Evolutionary conservation across 2,113 vertebrate genomes (phyloP).

Genomic region (Neopipo cinnamomea): DNA sequence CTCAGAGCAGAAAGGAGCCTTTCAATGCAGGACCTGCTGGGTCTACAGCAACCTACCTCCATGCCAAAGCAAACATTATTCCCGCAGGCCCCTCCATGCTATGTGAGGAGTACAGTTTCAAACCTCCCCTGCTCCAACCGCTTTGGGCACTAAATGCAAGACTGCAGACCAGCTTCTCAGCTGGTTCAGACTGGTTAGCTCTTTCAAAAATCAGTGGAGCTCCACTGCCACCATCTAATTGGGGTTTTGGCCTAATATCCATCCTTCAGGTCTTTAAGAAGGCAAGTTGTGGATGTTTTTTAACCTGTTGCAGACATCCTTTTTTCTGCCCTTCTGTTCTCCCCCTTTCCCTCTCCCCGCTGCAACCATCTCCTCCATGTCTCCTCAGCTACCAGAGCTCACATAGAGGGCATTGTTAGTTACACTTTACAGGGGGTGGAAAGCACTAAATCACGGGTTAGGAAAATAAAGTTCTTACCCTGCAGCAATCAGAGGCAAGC

Average conservation of each 20-base stretch:
- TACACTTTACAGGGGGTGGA: slow-evolving; percentile 18
- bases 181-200: neutral
- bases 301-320: neutral
- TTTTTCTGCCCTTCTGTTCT: neutral
- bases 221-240: neutral
- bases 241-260: neutral
- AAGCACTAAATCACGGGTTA: slow-evolving; percentile 48
- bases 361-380: neutral
- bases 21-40: slow-evolving; percentile 35
- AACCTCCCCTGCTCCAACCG: neutral
- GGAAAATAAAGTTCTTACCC: slow-evolving; percentile 49
- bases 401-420: slow-evolving; percentile 28
- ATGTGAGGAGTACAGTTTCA: slow-evolving; percentile 50
- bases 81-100: neutral
- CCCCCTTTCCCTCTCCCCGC: neutral
- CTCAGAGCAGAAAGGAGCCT: slow-evolving; percentile 33
- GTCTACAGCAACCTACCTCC: neutral
- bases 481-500: slow-evolving; percentile 23
- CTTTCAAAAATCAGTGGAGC: neutral
- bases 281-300: neutral
- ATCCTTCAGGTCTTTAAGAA: neutral
- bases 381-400: neutral
- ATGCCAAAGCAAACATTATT: slow-evolving; percentile 56
- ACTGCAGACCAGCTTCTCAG: neutral
- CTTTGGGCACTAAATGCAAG: neutral